phyloP scores from a whole-genome alignment of 2,888 invertebrate species.

The Scaptomyza reducta region DNA sequence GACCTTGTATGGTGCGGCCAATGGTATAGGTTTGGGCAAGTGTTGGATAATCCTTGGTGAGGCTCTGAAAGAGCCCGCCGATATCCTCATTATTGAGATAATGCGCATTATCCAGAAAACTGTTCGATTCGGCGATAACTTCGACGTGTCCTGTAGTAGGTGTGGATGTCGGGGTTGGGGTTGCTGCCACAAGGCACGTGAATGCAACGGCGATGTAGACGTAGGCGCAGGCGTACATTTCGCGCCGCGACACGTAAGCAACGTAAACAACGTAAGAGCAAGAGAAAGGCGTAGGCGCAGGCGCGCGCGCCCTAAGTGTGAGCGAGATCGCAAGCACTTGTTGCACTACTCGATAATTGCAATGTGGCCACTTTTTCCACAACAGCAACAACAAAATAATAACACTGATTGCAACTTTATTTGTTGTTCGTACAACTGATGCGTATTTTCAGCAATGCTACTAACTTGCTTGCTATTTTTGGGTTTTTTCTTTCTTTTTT shows the following conservation, averaged over 20 bases:
- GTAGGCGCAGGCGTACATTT: conserved; percentile 47
- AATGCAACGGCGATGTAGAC: conserved; percentile 27
- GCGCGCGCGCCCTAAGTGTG: conserved; percentile 38
- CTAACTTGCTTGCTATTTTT: background rate
- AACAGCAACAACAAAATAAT: background rate
- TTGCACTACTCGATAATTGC: conserved; percentile 38
- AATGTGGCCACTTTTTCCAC: conserved; percentile 25
- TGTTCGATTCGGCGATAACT: conserved; percentile 65
- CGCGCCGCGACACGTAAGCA: conserved; percentile 57
- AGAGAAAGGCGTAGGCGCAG: conserved; percentile 49
- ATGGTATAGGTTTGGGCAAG: conserved; percentile 89
- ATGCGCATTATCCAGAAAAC: conserved; percentile 83
- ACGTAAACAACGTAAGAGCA: conserved; percentile 36
- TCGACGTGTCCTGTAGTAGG: conserved; percentile 41
- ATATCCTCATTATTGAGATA: conserved; percentile 90
- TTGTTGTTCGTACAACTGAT: background rate
- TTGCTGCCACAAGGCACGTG: conserved; percentile 31
- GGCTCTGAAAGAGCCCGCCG: conserved; percentile 86
- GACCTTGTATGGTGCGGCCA: conserved; percentile 92
- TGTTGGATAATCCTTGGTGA: conserved; percentile 88
- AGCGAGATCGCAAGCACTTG: conserved; percentile 40
- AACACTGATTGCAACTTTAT: conserved; percentile 12
- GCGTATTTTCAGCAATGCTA: conserved; percentile 2
- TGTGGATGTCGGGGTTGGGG: conserved; percentile 11
- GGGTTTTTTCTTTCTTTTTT: background rate